Base-by-base conservation (phyloP, 2,113 vertebrate species). In the Himantopus leucocephalus region DNA sequence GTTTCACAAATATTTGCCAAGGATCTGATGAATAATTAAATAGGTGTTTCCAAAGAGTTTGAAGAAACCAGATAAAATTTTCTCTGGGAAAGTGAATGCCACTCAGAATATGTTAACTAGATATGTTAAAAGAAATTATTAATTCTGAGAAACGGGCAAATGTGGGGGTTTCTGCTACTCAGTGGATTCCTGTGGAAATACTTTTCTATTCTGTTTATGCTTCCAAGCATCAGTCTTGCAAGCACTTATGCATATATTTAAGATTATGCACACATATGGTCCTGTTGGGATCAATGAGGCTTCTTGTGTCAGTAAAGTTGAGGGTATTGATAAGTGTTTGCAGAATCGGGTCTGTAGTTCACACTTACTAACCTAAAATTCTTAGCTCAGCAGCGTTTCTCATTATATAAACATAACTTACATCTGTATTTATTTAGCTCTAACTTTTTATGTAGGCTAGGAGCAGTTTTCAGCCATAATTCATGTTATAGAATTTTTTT, bases 341-440 rank as follows among this genome's bases (percentile, higher is more conserved):
- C 96, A 97, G 96, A 93, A 97, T 94, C 52, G 11, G 79, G 85
- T 89, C 87, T 97, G 90, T 96, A 97, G 91, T 96, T 97, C 96
- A 96, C 96, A 97, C 94, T 97, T 97, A 96, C 94, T 86, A 97
- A 94, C 95, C 92, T 93, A 97, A 96, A 97, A 96, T 97, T 97
- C 95, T 97, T 97, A 96, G 96, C 96, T 97, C 96, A 96, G 96
- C 96, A 97, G 95, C 94, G 64, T 97, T 97, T 97, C 96, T 97
- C 95, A 97, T 98, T 97, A 97, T 88, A 93, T 96, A 98, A 98
- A 97, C 68, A 96, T 85, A 91, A 88, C 83, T 94, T 97, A 96
- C 94, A 97, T 93, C 92, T 68, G 97, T 97, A 97, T 96, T 97
- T 97, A 96, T 96, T 97, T 97, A 97, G 94, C 90, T 96, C 93